Conservation (phyloP, 2,888 invertebrate genomes). For the Digitonthophagus gazella region DNA sequence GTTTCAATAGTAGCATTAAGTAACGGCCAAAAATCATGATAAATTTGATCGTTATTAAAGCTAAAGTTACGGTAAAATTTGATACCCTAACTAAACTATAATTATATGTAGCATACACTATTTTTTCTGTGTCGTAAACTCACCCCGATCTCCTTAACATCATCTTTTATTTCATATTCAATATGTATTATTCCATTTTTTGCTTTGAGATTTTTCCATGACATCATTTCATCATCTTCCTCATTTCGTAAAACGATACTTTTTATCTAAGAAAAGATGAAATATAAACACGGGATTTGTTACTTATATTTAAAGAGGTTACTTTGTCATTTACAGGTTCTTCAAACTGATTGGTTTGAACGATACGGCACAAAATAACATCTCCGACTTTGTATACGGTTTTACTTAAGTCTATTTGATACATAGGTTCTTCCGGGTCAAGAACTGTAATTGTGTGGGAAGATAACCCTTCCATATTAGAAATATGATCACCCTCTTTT, state of each 20-base stretch:
- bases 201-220: background rate
- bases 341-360: background rate
- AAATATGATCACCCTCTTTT: background rate
- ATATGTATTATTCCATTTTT: background rate
- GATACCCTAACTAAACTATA: no score
- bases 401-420: background rate
- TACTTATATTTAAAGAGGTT: background rate
- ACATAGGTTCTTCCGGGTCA: background rate
- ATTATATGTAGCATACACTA: no score
- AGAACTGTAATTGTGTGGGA: background rate
- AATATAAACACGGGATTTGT: background rate
- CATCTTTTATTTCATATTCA: background rate
- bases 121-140: no score
- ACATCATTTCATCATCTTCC: background rate
- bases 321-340: background rate
- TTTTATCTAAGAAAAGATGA: background rate
- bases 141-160: no score
- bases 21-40: no score
- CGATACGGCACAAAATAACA: background rate
- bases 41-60: no score
- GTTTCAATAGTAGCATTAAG: no score
- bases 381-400: background rate
- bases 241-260: background rate
- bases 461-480: background rate
- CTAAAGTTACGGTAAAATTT: no score